phyloP scores from a whole-genome alignment of 2,888 invertebrate genomes.

The Rotaria socialis region DNA sequence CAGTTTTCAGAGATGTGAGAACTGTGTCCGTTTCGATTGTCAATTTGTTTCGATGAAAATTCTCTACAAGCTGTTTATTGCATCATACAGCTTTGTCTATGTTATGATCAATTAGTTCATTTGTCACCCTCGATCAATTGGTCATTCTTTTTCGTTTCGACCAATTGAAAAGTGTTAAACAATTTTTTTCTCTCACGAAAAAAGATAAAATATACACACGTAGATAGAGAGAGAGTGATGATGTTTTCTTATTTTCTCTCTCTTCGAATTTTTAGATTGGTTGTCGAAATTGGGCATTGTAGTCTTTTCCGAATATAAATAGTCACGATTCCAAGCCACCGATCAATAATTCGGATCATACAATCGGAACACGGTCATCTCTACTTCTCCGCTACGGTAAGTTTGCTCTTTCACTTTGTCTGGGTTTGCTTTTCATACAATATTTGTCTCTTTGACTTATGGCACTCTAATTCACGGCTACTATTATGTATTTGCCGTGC shows the following conservation, averaged over 20 bases:
- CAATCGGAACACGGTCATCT: neutral
- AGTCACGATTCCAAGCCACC: neutral
- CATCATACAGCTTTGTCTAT: neutral
- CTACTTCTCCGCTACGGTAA: neutral
- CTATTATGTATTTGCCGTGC: neutral
- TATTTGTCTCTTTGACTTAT: slow-evolving; percentile 27
- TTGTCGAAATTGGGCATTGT: neutral
- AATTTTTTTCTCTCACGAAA: neutral
- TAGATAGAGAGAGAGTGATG: neutral
- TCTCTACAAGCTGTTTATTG: neutral
- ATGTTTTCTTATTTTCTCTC: neutral
- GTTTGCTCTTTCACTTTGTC: neutral
- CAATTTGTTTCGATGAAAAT: slow-evolving; percentile 4
- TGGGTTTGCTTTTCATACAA: neutral
- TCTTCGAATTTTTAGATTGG: neutral
- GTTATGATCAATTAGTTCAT: neutral
- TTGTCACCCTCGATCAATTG: neutral
- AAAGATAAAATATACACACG: neutral
- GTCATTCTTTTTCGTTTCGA: neutral
- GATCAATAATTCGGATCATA: neutral
- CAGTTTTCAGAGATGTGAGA: neutral
- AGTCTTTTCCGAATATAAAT: neutral
- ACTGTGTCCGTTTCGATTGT: neutral
- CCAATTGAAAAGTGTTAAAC: slow-evolving; percentile 15
- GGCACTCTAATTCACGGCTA: slow-evolving; percentile 37